Base-by-base conservation (phyloP, 2,797 vertebrate species). In the Gallirallus australis region DNA sequence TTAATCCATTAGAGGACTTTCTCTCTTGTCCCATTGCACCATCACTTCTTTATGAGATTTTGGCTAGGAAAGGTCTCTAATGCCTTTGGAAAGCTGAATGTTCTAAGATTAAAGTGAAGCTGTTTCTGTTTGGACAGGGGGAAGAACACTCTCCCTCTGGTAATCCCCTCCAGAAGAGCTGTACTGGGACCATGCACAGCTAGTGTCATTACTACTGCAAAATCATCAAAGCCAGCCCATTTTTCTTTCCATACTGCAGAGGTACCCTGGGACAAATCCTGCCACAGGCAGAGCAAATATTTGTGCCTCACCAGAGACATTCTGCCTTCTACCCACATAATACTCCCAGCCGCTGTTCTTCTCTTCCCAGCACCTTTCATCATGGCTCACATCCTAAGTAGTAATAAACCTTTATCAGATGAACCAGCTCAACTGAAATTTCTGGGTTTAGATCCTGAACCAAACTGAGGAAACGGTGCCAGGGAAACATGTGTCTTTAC, bases 261-360 rank as follows among this genome's bases (percentile, higher is more conserved):
- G 42, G 19, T 33, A n/a, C 27, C 64, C 53, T 75, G 95, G 78
- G 89, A 96, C 52, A 70, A 79, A 82, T 77, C 81, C 81, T 91
- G 86, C 78, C 75, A 92, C 12, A 24, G 75, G 75, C 90, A 50
- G 6, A 87, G 71, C 68, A 92, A 47, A 66, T 75, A 68, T 48
- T 82, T 80, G 37, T 57, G 37, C 27, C 39, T 85, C 82, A 47
- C 18, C 57, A 89, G 78, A 71, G 73, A 50, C 19, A 8, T 56
- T 84, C 40, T 90, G 15, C 70, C 48, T 68, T 70, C 33, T 69
- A 83, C 28, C 56, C 73, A 57, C 31, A 45, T 35, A 60, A n/a
- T 35, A 12, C 14, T 86, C 77, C 48, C 57, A 76, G 47, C 50
- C 66, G 45, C 81, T 86, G 12, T 7, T 73, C 45, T 40, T 65